Evolutionary conservation across 1,140 invertebrate species (phyloP).

Genomic region (Zaprionus davidi): DNA sequence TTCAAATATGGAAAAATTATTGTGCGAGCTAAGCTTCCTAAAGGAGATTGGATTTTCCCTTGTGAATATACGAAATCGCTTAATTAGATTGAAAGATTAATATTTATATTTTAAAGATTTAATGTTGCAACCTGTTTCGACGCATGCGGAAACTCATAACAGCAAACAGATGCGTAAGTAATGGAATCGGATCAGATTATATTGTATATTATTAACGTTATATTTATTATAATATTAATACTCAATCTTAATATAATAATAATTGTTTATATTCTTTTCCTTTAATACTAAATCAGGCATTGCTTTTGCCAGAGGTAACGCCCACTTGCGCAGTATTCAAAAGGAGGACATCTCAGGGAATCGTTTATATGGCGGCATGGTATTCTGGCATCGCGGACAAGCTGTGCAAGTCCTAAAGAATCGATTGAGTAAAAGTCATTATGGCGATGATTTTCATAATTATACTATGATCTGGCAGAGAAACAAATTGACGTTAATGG

Average conservation of each 20-base stretch:
- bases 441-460: conserved; percentile 88
- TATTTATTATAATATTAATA: neutral
- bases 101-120: conserved; percentile 45
- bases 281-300: conserved; percentile 38
- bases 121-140: conserved; percentile 70
- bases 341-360: conserved; percentile 63
- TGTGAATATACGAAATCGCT: conserved; percentile 39
- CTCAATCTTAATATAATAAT: neutral
- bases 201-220: no score
- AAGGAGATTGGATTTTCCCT: conserved; percentile 72
- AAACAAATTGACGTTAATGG: conserved; percentile 85
- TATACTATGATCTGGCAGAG: conserved; percentile 88
- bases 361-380: conserved; percentile 60
- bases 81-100: neutral
- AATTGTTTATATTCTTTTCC: neutral
- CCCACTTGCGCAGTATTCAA: conserved; percentile 42
- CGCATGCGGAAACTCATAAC: conserved; percentile 65
- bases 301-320: conserved; percentile 64
- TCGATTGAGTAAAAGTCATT: conserved; percentile 47
- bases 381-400: conserved; percentile 53
- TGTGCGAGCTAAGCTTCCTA: conserved; percentile 65
- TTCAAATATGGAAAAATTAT: conserved; percentile 71
- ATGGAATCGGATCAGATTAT: neutral
- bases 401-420: conserved; percentile 46
- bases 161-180: conserved; percentile 70